phyloP scores from a whole-genome alignment of 2,797 vertebrate genomes.

The Ptychobarbus kaznakovi region DNA sequence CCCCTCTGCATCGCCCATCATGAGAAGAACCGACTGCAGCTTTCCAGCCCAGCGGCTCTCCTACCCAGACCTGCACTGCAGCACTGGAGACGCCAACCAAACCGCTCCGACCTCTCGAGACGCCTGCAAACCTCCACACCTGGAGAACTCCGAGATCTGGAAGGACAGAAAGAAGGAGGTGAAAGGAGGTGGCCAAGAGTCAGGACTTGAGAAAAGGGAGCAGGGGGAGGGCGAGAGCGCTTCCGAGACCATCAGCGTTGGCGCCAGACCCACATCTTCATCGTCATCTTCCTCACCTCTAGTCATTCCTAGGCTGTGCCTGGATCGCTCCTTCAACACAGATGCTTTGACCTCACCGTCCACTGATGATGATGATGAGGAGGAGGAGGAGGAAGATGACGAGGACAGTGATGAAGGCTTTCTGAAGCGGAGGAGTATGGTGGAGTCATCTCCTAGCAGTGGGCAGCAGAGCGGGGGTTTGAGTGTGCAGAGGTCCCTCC shows the following conservation, averaged over 20 bases:
- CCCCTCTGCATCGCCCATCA: conserved; percentile 42
- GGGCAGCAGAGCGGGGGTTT: conserved; percentile 66
- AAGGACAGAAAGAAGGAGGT: conserved; percentile 51
- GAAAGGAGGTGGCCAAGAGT: conserved; percentile 31
- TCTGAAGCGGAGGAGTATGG: conserved; percentile 82
- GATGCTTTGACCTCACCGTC: conserved; percentile 55
- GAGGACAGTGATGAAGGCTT: conserved; percentile 73
- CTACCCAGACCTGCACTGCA: conserved; percentile 46
- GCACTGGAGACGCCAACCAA: conserved; percentile 10
- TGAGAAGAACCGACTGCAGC: conserved; percentile 38
- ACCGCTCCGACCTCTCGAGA: conserved; percentile 43
- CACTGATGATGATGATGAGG: conserved; percentile 69
- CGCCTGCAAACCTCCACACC: conserved; percentile 45
- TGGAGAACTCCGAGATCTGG: conserved; percentile 44
- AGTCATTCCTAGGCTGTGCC: conserved; percentile 76
- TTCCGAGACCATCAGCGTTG: conserved; percentile 64
- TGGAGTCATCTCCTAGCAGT: conserved; percentile 65
- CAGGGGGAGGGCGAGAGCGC: conserved; percentile 74
- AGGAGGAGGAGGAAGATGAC: conserved; percentile 72
- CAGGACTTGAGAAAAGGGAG: conserved; percentile 61
- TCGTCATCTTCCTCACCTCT: conserved; percentile 66
- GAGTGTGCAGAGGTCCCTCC: conserved; percentile 78
- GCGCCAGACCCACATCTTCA: conserved; percentile 55
- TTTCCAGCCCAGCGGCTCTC: conserved; percentile 47
- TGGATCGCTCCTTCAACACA: conserved; percentile 77